phyloP scores from a whole-genome alignment of 1,140 invertebrate genomes.

The Belonocnema kinseyi region DNA sequence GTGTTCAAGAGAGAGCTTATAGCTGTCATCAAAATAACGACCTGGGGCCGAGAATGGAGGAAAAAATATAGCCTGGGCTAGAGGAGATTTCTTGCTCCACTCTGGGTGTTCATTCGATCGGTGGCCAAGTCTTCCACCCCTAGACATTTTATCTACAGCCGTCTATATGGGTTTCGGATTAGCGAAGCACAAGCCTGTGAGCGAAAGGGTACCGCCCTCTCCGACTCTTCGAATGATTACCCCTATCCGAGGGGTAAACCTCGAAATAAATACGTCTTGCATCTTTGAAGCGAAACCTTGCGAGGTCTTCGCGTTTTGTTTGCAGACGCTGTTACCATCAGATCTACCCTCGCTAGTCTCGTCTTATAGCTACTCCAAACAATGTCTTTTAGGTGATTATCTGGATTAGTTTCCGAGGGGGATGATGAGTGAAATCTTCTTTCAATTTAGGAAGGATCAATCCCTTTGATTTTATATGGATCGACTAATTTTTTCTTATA shows the following conservation, averaged over 20 bases:
- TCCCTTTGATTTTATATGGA: neutral
- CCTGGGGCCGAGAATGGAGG: conserved; percentile 1
- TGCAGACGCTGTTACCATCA: conserved; percentile 50
- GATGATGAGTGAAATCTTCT: conserved; percentile 22
- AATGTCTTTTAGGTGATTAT: neutral
- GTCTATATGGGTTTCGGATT: conserved; percentile 59
- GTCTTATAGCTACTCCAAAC: neutral
- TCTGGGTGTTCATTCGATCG: conserved; percentile 13
- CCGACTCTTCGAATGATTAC: conserved; percentile 56
- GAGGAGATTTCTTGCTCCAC: conserved; percentile 25
- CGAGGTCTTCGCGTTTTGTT: conserved; percentile 44
- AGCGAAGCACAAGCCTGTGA: conserved; percentile 46
- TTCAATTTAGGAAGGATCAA: neutral
- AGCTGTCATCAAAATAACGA: conserved; percentile 38
- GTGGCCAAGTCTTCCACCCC: conserved; percentile 41
- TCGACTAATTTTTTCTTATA: too few species aligned
- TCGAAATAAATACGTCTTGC: conserved; percentile 58
- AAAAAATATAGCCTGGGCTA: conserved; percentile 32
- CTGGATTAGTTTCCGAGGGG: neutral
- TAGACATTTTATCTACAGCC: conserved; percentile 49
- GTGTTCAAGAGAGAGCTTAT: conserved; percentile 36
- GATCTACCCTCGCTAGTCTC: conserved; percentile 37
- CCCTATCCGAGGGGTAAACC: conserved; percentile 53
- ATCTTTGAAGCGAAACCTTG: conserved; percentile 37
- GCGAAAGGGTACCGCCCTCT: conserved; percentile 41